Evolutionary conservation across 1,140 invertebrate genomes (phyloP), one percentile per base, ranked within the genome.

Genomic region (Batillaria attramentaria): DNA sequence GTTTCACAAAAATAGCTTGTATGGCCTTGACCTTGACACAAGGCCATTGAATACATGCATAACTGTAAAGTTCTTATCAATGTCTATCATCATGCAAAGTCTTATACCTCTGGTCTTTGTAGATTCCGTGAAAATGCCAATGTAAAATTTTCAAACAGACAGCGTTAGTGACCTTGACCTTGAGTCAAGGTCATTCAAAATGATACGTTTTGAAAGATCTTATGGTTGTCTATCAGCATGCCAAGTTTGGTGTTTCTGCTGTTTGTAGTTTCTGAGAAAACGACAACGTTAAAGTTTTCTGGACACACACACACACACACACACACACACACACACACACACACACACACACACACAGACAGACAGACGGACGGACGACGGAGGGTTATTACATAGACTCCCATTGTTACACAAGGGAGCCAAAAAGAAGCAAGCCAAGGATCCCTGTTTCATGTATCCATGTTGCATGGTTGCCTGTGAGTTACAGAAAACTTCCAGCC

Each of bases 311-410:
- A 24, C 6, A 6, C 10, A 54, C 37, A 41, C 41, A 43, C 68
- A 70, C 39, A 42, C 68, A n/a, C n/a, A n/a, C 37, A 39, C 13
- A 41, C 33, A 69, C 33, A 42, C 66, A 69, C 66, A 69, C 37
- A 69, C 3, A 3, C 10, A 69, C 18, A 69, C 66, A 69, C 5
- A 66, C 62, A 24, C 57, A 60, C n/a, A n/a, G n/a, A n/a, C n/a
- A n/a, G n/a, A n/a, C n/a, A n/a, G n/a, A n/a, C n/a, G n/a, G n/a
- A n/a, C n/a, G n/a, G n/a, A n/a, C n/a, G n/a, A n/a, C n/a, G n/a
- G n/a, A n/a, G n/a, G n/a, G n/a, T n/a, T n/a, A n/a, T n/a, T n/a
- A n/a, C n/a, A n/a, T n/a, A n/a, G 37, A 69, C 66, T 13, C 35
- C 39, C 66, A 69, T 2, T 16, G 6, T 16, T 24, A 66, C 24